phyloP scores from a whole-genome alignment of 2,888 invertebrate species.

The Cataglyphis cursor region DNA sequence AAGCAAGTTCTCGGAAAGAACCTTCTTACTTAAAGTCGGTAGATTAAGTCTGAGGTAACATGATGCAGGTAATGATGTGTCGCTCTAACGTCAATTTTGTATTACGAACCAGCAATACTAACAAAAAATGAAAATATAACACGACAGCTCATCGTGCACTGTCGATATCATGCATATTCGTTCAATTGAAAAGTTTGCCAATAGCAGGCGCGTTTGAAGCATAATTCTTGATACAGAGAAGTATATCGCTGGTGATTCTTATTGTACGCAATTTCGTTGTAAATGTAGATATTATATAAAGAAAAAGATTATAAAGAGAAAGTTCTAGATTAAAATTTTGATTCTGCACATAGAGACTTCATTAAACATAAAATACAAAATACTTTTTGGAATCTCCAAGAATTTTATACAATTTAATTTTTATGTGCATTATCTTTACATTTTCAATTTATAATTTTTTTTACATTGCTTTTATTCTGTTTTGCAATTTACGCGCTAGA shows the following conservation, averaged over 20 bases:
- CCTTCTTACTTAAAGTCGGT: neutral
- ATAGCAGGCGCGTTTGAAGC: neutral
- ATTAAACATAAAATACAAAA: neutral
- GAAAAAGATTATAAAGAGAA: neutral
- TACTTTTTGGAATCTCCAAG: neutral
- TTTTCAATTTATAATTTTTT: neutral
- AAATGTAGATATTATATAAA: neutral
- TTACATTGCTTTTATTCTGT: neutral
- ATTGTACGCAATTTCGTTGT: neutral
- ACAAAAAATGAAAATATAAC: constrained; percentile 42
- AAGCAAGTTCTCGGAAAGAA: neutral
- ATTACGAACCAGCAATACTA: constrained; percentile 32
- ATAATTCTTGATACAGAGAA: neutral
- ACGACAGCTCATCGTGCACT: constrained; percentile 29
- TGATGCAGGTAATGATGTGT: constrained; percentile 22
- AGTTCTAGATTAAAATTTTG: neutral
- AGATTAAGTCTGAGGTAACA: constrained; percentile 21
- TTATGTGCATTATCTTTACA: neutral
- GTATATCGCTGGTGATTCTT: neutral
- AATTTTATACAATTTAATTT: neutral
- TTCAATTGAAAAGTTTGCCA: constrained; percentile 31
- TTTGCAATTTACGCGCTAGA: neutral
- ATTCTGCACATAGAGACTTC: neutral
- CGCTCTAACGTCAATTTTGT: constrained; percentile 23
- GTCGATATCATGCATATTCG: constrained; percentile 40